Conservation (phyloP, 1,140 invertebrate species). For the Tigriopus japonicus region DNA sequence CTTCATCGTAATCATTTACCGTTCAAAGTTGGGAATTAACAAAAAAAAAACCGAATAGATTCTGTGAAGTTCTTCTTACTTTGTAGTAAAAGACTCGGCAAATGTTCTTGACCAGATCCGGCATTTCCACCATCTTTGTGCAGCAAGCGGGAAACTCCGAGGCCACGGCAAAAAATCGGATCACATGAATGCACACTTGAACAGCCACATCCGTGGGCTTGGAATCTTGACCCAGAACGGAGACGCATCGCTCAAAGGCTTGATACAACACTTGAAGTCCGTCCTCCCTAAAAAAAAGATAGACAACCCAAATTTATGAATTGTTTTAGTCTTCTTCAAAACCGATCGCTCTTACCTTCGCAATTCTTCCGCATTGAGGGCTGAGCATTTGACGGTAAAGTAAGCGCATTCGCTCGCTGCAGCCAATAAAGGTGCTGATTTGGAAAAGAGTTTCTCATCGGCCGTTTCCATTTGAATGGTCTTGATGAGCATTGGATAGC, state of each 20-base stretch:
- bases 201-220: slow-evolving; percentile 61
- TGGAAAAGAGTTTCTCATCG: slow-evolving; percentile 81
- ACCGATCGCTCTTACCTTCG: slow-evolving; percentile 44
- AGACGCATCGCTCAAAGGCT: slow-evolving; percentile 76
- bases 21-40: too few relatives aligned
- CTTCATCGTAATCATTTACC: too few relatives aligned
- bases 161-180: slow-evolving; percentile 55
- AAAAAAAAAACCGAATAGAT: too few relatives aligned
- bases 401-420: slow-evolving; percentile 86
- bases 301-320: not conserved
- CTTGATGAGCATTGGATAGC: slow-evolving; percentile 90
- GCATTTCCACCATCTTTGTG: slow-evolving; percentile 65
- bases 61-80: slow-evolving; percentile 34
- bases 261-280: slow-evolving; percentile 26
- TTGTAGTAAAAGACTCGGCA: slow-evolving; percentile 75
- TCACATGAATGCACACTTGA: slow-evolving; percentile 79
- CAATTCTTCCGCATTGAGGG: slow-evolving; percentile 92
- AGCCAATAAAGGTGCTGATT: slow-evolving; percentile 58
- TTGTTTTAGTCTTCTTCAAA: too few relatives aligned
- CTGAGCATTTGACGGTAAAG: slow-evolving; percentile 88
- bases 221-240: slow-evolving; percentile 49
- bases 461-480: slow-evolving; percentile 83
- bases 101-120: slow-evolving; percentile 65
- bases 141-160: slow-evolving; percentile 62
- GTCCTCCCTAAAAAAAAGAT: slow-evolving; percentile 12